Evolutionary conservation across 2,797 vertebrate species (phyloP).

Genomic region (Melanotaenia pygmaea): DNA sequence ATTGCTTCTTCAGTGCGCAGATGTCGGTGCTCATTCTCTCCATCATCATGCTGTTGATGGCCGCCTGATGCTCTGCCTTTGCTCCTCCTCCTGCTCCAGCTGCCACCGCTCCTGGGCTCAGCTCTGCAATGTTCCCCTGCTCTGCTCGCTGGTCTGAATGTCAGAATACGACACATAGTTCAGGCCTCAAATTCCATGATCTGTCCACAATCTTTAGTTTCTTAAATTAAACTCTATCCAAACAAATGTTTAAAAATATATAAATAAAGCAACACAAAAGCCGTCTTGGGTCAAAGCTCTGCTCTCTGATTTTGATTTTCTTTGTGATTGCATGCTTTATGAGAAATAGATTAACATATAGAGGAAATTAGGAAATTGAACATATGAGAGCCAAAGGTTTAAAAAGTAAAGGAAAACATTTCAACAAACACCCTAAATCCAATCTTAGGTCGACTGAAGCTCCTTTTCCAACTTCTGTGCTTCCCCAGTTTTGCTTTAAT

Average conservation of each 20-base stretch:
- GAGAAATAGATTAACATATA: background rate
- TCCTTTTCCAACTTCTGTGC: slow-evolving; percentile 31
- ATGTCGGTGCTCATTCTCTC: slow-evolving; percentile 99
- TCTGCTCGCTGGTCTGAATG: slow-evolving; percentile 86
- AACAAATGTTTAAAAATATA: too few species aligned
- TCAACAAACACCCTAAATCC: background rate
- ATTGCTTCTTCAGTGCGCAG: slow-evolving; percentile 93
- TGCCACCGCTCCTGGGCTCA: slow-evolving; percentile 95
- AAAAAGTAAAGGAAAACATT: background rate
- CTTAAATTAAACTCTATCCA: background rate
- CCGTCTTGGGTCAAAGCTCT: background rate
- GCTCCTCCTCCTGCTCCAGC: slow-evolving; percentile 82
- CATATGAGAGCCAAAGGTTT: background rate
- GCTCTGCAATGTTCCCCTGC: slow-evolving; percentile 91
- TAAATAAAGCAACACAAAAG: too few species aligned
- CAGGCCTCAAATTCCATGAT: background rate
- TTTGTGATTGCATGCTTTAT: background rate
- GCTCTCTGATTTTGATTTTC: background rate
- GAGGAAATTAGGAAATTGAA: background rate
- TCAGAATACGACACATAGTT: background rate
- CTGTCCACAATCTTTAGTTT: background rate
- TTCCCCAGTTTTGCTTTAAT: slow-evolving; percentile 39
- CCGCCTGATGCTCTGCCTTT: slow-evolving; percentile 90
- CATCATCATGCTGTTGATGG: slow-evolving; percentile 99
- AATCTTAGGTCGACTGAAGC: slow-evolving; percentile 17